A percentile compares a stretch with the other conserved stretches of the same genome.
phyloP scores from a whole-genome alignment of 2,113 vertebrate species.

The Cygnus atratus region DNA sequence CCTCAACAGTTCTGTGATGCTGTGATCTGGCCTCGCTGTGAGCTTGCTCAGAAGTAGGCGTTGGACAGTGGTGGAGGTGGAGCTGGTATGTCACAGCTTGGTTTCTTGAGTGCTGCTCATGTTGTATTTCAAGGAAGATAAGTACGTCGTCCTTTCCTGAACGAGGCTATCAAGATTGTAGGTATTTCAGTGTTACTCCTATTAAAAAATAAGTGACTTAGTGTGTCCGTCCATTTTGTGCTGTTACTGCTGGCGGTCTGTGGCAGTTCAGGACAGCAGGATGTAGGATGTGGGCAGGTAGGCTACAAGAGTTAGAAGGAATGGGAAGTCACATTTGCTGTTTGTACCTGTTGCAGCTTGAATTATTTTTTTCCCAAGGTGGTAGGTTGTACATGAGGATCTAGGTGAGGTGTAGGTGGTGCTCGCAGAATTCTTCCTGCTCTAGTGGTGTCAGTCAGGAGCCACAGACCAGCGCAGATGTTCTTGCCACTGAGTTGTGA shows the following conservation, averaged over 20 bases:
- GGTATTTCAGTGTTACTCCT: neutral
- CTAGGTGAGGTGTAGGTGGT: neutral
- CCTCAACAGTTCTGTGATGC: too few species aligned
- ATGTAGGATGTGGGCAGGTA: neutral
- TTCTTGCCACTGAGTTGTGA: neutral
- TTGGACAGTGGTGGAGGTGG: neutral
- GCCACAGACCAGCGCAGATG: neutral
- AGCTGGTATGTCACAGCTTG: neutral
- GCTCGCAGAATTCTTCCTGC: neutral
- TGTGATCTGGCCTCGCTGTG: neutral
- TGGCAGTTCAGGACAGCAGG: too few species aligned
- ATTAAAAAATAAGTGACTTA: fast-evolving
- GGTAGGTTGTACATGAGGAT: neutral
- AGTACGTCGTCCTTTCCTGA: neutral
- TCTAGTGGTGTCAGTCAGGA: neutral
- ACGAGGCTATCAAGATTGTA: neutral
- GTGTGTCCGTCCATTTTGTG: fast-evolving
- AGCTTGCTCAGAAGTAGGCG: neutral
- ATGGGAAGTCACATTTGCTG: too few species aligned
- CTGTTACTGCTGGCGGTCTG: neutral
- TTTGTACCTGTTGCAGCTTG: neutral
- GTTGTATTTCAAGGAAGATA: neutral
- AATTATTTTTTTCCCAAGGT: neutral
- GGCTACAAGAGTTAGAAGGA: neutral
- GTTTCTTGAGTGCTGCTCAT: neutral